These are phyloP conservation scores for Acanthosepion pharaonis DNA, from an alignment of 2,888 invertebrate genomes.

Conservation along the genomic window DNA sequence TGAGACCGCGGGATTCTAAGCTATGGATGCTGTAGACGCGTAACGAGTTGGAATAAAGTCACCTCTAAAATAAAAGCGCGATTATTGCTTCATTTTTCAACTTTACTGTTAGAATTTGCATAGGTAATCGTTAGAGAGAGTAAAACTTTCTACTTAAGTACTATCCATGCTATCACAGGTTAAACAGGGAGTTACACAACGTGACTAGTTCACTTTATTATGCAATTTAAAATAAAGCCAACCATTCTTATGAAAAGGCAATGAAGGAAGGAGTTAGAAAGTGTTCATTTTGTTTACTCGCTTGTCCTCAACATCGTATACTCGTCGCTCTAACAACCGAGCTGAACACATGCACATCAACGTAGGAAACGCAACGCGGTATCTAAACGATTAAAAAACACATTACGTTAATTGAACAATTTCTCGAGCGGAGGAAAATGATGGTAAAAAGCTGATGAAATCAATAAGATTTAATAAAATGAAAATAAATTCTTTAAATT, in stretches of 20 bases:
- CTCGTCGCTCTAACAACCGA: not conserved
- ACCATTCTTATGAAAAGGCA: not conserved
- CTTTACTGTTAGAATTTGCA: too few relatives aligned
- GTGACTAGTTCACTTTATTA: too few relatives aligned
- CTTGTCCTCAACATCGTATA: not conserved
- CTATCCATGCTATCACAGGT: too few relatives aligned
- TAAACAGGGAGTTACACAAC: too few relatives aligned
- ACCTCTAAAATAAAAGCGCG: too few relatives aligned
- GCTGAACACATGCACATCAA: not conserved
- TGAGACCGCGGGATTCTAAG: too few relatives aligned
- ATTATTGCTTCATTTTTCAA: too few relatives aligned
- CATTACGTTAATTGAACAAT: constrained; percentile 1
- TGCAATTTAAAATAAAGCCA: too few relatives aligned
- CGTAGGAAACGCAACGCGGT: not conserved
- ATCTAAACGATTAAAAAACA: not conserved
- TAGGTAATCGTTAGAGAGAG: too few relatives aligned
- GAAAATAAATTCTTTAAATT: constrained; percentile 21
- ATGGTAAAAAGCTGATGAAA: not conserved
- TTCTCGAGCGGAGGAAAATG: not conserved
- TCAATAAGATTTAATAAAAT: constrained; percentile 1
- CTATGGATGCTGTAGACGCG: too few relatives aligned
- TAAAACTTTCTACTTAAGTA: too few relatives aligned
- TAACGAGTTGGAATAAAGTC: too few relatives aligned
- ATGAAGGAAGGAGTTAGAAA: not conserved
- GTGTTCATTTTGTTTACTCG: not conserved